Base-by-base conservation (phyloP, 2,113 vertebrate species). In the Phoenicopterus ruber region DNA sequence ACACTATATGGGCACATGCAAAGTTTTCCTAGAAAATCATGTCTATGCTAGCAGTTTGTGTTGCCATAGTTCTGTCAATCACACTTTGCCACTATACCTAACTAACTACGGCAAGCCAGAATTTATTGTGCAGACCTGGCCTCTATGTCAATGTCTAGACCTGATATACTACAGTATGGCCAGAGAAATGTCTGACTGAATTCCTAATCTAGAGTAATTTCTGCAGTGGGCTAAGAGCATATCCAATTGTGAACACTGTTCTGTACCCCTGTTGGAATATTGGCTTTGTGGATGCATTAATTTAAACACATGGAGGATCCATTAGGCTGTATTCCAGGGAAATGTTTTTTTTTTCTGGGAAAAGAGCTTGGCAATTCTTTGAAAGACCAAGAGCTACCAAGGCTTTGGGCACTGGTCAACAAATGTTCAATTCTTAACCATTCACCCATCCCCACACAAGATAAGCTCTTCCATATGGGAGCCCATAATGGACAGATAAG, bases 111-210 rank as follows among this genome's bases (percentile, higher is more conserved):
- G 54, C 32, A 92, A 86, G 38, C 32, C 89, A 92, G 71, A 80
- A 77, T 82, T 95, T 62, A 59, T 42, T 73, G 55, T 74, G 34
- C 67, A 93, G 74, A 76, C 62, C 29, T 86, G 74, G 40, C 70
- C 62, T 69, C 61, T 72, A 22, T 7, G 19, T 54, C 92, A 77
- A 1, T 44, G 54, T 83, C 78, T 94, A 96, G 90, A 93, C 71
- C 78, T 81, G 58, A 49, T 72, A 24, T 1, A 65, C 5, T 31
- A 57, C 36, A n/a, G 28, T 11, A 46, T 49, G 63, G 67, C 84
- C 82, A 91, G 59, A n/a, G 78, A 96, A 94, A 86, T 66, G 52
- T 88, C 85, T 94, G 50, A 62, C 54, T 73, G 50, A 94, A 71
- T 88, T 92, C 79, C 32, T 65, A 34, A 87, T 78, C 46, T 28